Conservation (phyloP, 2,797 vertebrate genomes). For the Callimico goeldii region DNA sequence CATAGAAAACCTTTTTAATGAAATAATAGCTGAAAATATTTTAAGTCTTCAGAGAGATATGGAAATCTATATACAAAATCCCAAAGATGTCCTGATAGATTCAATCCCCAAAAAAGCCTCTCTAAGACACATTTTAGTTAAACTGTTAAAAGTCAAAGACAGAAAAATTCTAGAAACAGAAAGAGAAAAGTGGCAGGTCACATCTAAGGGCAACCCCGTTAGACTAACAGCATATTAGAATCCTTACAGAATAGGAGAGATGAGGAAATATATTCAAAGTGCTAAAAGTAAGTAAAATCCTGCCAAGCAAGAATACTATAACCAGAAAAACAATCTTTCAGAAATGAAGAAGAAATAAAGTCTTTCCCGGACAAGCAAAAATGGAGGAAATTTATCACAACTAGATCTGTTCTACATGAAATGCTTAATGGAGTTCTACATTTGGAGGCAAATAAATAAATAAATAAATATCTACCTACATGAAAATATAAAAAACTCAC, state of each 20-base stretch:
- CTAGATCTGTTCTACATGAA: neutral
- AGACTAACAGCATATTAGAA: neutral
- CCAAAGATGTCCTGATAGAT: neutral
- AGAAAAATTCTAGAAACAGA: neutral
- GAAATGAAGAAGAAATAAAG: neutral
- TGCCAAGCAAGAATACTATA: neutral
- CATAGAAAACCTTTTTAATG: neutral
- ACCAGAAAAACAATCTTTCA: neutral
- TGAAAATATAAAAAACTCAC: neutral
- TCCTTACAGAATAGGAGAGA: neutral
- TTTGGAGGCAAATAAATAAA: neutral
- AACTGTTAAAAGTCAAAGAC: neutral
- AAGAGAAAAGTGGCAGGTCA: neutral
- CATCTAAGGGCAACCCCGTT: neutral
- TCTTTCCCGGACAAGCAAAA: neutral
- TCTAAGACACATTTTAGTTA: neutral
- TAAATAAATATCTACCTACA: neutral
- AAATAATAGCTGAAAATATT: neutral
- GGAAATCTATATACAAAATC: neutral
- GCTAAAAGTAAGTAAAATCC: neutral
- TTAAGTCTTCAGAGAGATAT: neutral
- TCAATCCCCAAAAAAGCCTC: neutral
- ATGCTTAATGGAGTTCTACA: neutral
- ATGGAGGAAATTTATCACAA: neutral
- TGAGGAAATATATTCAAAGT: neutral